Evolutionary conservation across 1,140 invertebrate species (phyloP).

Genomic region (Bombus fervidus): DNA sequence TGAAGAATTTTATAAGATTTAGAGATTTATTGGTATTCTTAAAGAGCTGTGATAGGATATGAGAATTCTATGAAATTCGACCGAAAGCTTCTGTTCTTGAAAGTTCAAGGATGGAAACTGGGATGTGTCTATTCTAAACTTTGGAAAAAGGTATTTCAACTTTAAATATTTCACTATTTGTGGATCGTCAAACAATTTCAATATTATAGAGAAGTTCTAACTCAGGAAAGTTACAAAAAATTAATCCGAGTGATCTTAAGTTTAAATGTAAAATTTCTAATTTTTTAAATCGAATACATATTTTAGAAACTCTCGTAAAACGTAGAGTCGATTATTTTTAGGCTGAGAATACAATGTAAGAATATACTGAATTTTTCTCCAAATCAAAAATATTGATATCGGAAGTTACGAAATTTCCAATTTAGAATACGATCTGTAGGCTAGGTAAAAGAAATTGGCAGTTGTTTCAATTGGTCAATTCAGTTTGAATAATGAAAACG

Average conservation of each 20-base stretch:
- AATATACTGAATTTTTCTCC: too few species aligned
- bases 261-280: not conserved
- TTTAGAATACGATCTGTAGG: not conserved
- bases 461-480: not conserved
- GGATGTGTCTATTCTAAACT: not conserved
- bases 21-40: not conserved
- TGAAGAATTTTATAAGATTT: too few species aligned
- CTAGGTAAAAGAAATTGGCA: not conserved
- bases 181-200: not conserved
- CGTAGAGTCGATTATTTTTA: too few species aligned
- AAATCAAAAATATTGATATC: not conserved
- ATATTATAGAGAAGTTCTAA: too few species aligned
- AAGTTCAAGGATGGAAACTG: not conserved
- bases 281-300: not conserved
- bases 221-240: too few species aligned
- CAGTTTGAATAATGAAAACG: not conserved
- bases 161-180: not conserved
- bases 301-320: not conserved
- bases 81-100: not conserved
- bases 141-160: not conserved
- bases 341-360: too few species aligned
- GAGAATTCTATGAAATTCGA: not conserved
- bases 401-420: not conserved
- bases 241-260: not conserved
- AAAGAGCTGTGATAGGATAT: not conserved